Evolutionary conservation across 2,113 vertebrate genomes (phyloP), one percentile per base, ranked within the genome.

Genomic region (Pedionomus torquatus): DNA sequence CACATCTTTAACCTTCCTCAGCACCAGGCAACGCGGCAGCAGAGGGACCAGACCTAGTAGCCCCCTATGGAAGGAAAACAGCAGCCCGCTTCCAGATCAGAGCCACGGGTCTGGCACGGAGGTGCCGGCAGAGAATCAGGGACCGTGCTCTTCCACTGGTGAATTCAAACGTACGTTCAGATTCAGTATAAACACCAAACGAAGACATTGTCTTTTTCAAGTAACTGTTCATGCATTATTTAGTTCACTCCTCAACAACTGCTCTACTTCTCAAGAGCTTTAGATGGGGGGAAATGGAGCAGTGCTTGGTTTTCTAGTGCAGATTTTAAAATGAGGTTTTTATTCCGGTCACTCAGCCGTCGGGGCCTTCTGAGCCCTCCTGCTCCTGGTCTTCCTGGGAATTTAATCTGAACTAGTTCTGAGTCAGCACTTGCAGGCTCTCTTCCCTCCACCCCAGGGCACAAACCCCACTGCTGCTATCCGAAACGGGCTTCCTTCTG

Each of bases 131-230:
- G 23, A 82, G 49, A 35, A 57, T 4, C 1, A 3, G n/a, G 48
- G n/a, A 49, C 4, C 60, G 15, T 19, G 28, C 51, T 84, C 41
- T 43, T 57, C 68, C 54, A 52, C 1, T 1, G 31, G 28, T 54
- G 19, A 57, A 55, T 37, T 78, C 8, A 1, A 9, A 9, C 0
- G 0, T 15, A 25, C 0, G 0, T 13, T 58, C 74, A 60, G 20
- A 48, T 43, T 25, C 60, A 23, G n/a, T 21, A 46, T 1, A 4
- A 86, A n/a, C 37, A 80, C n/a, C 52, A 87, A 75, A 84, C 17
- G 52, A 30, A 64, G 48, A 44, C 31, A 66, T 41, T 69, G 77
- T 25, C 17, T 49, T 82, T 91, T 52, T 33, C 44, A 85, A 61
- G 30, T 35, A 71, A 55, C 35, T 39, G 48, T 35, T 85, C 23